phyloP scores from a whole-genome alignment of 2,888 invertebrate genomes.

The Muscina levida region DNA sequence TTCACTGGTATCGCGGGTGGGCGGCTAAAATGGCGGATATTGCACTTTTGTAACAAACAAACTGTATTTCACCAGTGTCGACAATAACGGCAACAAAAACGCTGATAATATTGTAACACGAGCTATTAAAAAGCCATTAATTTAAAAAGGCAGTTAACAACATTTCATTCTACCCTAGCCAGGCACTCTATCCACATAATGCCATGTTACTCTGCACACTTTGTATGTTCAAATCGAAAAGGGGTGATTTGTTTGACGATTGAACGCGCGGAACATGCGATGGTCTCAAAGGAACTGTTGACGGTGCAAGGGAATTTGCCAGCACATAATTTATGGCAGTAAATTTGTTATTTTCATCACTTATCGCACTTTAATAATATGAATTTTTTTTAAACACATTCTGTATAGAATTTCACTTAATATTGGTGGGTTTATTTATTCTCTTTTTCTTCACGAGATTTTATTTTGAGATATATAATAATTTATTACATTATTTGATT shows the following conservation, averaged over 20 bases:
- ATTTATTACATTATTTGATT: conserved; percentile 50
- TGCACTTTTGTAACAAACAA: conserved; percentile 60
- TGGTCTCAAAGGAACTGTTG: conserved; percentile 11
- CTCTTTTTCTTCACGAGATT: too few species aligned
- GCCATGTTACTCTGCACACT: not conserved
- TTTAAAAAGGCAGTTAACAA: conserved; percentile 64
- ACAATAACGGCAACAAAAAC: not conserved
- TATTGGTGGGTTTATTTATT: not conserved
- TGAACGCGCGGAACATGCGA: not conserved
- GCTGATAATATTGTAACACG: conserved; percentile 60
- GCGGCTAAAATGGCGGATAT: conserved; percentile 49
- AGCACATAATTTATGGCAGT: not conserved
- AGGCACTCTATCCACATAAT: conserved; percentile 14
- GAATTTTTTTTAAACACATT: not conserved
- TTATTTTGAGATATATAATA: not conserved
- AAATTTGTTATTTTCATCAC: not conserved
- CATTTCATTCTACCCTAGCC: conserved; percentile 38
- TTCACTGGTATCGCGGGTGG: conserved; percentile 1
- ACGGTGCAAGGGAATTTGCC: not conserved
- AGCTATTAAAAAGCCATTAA: conserved; percentile 67
- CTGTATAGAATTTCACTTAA: conserved; percentile 4
- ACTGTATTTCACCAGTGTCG: not conserved
- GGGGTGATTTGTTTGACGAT: conserved; percentile 40
- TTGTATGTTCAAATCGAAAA: conserved; percentile 18
- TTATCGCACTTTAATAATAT: not conserved